Conservation (phyloP, 2,888 invertebrate genomes). For the Drosophila mimica region DNA sequence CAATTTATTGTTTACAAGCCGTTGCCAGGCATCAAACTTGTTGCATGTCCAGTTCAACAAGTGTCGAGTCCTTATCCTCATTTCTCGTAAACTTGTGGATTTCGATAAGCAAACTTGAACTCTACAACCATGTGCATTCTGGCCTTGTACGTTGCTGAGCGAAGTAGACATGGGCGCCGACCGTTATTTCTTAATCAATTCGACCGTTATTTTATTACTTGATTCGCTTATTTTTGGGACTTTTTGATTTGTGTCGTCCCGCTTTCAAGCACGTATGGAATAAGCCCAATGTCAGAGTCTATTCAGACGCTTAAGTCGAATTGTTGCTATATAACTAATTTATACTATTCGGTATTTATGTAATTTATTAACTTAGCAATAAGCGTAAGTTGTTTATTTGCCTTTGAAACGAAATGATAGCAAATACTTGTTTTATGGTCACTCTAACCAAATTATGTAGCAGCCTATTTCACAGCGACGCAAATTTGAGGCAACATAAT, state of each 20-base stretch:
- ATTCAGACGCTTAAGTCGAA: neutral
- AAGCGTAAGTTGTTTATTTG: neutral
- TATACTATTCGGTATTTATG: neutral
- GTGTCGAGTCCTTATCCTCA: conserved; percentile 23
- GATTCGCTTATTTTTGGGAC: neutral
- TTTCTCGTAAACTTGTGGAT: conserved; percentile 26
- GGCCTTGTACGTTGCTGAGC: conserved; percentile 28
- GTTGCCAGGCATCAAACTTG: conserved; percentile 70
- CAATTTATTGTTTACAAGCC: conserved; percentile 58
- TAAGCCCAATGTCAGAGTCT: neutral
- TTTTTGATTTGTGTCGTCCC: neutral
- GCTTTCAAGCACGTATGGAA: neutral
- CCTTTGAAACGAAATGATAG: neutral
- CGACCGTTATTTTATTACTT: neutral
- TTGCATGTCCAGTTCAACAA: conserved; percentile 56
- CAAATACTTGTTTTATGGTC: neutral
- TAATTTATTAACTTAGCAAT: neutral
- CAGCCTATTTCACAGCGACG: neutral
- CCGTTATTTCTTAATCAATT: neutral
- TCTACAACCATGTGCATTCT: conserved; percentile 13
- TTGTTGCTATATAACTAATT: neutral
- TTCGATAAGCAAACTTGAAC: conserved; percentile 37
- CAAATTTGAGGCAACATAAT: conserved; percentile 2
- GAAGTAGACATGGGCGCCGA: neutral
- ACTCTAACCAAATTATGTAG: conserved; percentile 11